Evolutionary conservation across 2,888 invertebrate species (phyloP).

Genomic region (Eumerus sabulonum): DNA sequence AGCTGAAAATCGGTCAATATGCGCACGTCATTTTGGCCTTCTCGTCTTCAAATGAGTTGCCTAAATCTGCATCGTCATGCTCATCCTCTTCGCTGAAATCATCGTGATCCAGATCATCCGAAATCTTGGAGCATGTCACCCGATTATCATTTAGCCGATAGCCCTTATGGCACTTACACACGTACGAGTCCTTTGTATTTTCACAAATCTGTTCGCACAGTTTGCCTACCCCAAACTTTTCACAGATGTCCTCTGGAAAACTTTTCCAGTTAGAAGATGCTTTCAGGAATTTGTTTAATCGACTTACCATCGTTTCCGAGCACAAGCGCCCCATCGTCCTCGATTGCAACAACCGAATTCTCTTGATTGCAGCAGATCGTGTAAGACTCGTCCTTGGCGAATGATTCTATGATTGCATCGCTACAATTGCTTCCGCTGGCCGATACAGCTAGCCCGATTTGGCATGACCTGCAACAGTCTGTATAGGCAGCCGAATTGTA

Average conservation of each 20-base stretch:
- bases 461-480: conserved; percentile 84
- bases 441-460: conserved; percentile 82
- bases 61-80: too few relatives aligned
- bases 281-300: not conserved
- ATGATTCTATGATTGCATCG: conserved; percentile 79
- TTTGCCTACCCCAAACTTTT: conserved; percentile 79
- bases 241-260: conserved; percentile 80
- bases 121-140: conserved; percentile 78
- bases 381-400: conserved; percentile 81
- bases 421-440: conserved; percentile 80
- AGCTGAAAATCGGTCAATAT: too few relatives aligned
- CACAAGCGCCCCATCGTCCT: conserved; percentile 49
- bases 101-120: conserved; percentile 52
- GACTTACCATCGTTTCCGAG: conserved; percentile 55
- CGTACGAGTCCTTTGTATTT: conserved; percentile 81
- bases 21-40: conserved; percentile 39
- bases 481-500: conserved; percentile 74
- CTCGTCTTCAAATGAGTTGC: conserved; percentile 31
- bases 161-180: conserved; percentile 80
- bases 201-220: conserved; percentile 82
- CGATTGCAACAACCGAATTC: conserved; percentile 7
- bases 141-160: conserved; percentile 80
- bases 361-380: conserved; percentile 81
- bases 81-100: conserved; percentile 60
- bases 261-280: not conserved